Evolutionary conservation across 2,888 invertebrate species (phyloP).

Genomic region (Blastobasis lacticolella): DNA sequence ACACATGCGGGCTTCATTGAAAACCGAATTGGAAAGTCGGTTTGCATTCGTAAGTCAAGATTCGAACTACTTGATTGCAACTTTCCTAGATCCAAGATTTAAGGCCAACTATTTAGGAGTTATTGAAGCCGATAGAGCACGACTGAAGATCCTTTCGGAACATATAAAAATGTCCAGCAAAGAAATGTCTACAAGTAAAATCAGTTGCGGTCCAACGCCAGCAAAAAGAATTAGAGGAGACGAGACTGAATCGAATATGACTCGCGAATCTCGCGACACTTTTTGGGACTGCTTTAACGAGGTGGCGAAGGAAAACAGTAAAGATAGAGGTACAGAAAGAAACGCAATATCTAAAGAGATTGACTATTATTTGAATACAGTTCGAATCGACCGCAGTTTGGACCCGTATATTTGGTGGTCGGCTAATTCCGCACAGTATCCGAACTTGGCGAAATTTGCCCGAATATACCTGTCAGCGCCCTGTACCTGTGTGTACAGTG

Average conservation of each 20-base stretch:
- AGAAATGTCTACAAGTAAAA: slow-evolving; percentile 5
- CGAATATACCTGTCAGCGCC: neutral
- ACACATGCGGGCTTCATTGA: slow-evolving; percentile 11
- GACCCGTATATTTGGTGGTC: neutral
- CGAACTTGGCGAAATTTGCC: neutral
- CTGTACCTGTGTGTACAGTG: neutral
- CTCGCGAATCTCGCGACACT: slow-evolving; percentile 14
- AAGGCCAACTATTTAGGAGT: slow-evolving; percentile 10
- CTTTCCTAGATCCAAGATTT: slow-evolving; percentile 14
- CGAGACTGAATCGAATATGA: slow-evolving; percentile 10
- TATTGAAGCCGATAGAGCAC: slow-evolving; percentile 10
- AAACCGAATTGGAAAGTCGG: slow-evolving; percentile 16
- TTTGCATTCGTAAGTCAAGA: slow-evolving; percentile 15
- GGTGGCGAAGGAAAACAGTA: slow-evolving; percentile 16
- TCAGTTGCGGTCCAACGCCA: slow-evolving; percentile 6
- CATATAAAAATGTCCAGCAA: slow-evolving; percentile 11
- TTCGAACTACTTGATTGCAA: slow-evolving; percentile 14
- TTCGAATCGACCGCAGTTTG: neutral
- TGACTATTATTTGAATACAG: slow-evolving; percentile 11
- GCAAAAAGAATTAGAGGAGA: slow-evolving; percentile 12
- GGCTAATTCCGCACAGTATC: neutral
- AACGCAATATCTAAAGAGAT: slow-evolving; percentile 10
- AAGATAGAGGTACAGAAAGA: slow-evolving; percentile 6
- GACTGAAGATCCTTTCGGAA: slow-evolving; percentile 10
- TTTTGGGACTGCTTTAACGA: slow-evolving; percentile 18